These are phyloP conservation scores for Tipula lateralis DNA, from an alignment of 2,888 invertebrate species.

Conservation along the genomic window DNA sequence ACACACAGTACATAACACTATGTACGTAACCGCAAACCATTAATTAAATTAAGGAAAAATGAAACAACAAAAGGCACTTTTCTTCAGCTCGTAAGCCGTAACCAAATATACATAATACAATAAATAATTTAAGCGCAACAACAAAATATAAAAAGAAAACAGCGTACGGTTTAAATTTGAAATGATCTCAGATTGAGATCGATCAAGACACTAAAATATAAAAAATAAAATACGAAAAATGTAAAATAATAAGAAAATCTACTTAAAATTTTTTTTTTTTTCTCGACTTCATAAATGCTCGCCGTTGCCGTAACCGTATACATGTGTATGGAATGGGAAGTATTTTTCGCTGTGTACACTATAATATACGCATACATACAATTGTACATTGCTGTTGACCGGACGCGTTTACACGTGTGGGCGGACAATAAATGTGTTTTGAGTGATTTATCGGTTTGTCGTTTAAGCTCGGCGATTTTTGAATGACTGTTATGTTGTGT, in stretches of 20 bases:
- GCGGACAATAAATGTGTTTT: not conserved
- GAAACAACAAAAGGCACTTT: not conserved
- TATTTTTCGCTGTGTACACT: not conserved
- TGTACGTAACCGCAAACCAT: not conserved
- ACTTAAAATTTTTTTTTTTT: slow-evolving; percentile 16
- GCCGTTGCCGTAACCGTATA: not conserved
- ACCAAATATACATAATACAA: not conserved
- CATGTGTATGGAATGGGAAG: not conserved
- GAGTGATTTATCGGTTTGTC: not conserved
- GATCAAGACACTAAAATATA: not conserved
- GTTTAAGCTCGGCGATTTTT: not conserved
- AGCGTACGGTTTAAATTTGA: not conserved
- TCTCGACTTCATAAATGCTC: slow-evolving; percentile 2
- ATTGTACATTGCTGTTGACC: not conserved
- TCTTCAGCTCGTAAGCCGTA: too few species aligned
- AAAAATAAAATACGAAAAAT: not conserved
- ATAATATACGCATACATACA: not conserved
- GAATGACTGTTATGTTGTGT: not conserved
- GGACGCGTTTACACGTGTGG: not conserved
- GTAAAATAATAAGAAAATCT: not conserved
- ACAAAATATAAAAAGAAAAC: not conserved
- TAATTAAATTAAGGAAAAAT: not conserved
- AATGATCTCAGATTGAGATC: slow-evolving; percentile 19
- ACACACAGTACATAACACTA: not conserved
- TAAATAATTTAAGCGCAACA: not conserved